Percentiles rank a stretch among this genome's conserved stretches.
phyloP scores from a whole-genome alignment of 2,797 vertebrate species.

The Urocyon cinereoargenteus region DNA sequence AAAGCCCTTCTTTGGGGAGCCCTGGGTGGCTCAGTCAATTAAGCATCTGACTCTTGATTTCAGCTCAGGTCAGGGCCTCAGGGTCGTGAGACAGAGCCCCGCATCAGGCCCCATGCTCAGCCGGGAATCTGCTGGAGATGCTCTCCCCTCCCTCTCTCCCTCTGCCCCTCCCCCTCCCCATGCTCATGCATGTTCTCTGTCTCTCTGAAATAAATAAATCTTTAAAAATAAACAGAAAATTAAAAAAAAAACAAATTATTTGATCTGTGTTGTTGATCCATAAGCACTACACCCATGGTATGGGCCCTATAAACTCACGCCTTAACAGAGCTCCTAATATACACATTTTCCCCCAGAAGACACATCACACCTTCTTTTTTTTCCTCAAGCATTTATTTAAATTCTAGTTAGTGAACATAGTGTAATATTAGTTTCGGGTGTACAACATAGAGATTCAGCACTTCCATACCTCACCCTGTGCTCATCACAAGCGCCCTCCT shows the following conservation, averaged over 20 bases:
- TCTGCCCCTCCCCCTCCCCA: neutral
- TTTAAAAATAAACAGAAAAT: neutral
- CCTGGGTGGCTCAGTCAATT: too few relatives aligned
- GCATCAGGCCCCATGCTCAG: neutral
- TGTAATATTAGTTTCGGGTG: neutral
- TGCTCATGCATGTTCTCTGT: neutral
- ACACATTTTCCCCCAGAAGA: neutral
- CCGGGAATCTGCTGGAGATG: neutral
- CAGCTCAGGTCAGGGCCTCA: neutral
- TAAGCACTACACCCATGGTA: neutral
- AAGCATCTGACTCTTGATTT: too few relatives aligned
- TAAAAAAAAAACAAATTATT: neutral
- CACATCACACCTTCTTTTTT: neutral
- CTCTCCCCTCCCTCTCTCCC: neutral
- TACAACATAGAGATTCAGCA: neutral
- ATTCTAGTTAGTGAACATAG: neutral
- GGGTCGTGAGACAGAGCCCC: neutral
- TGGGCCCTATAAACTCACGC: neutral
- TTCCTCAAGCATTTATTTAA: neutral
- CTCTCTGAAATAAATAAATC: neutral
- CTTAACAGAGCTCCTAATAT: neutral
- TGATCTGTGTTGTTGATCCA: neutral
- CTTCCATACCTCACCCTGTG: neutral
- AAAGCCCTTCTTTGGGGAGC: neutral
- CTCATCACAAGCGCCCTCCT: neutral